phyloP scores from a whole-genome alignment of 2,888 invertebrate genomes.

The Caenorhabditis drosophilae region DNA sequence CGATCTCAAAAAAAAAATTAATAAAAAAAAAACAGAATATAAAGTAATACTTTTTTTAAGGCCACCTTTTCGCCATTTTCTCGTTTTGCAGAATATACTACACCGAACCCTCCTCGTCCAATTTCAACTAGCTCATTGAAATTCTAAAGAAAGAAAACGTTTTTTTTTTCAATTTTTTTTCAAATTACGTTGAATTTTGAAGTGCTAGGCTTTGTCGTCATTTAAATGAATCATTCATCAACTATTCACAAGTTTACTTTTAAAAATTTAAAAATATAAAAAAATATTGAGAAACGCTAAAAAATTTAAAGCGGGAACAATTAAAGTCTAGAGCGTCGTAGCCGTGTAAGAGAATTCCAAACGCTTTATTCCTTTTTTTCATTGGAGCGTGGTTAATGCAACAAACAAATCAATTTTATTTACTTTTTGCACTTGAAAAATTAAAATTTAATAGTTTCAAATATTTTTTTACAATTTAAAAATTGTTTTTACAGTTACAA shows the following conservation, averaged over 20 bases:
- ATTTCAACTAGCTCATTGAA: slow-evolving; percentile 29
- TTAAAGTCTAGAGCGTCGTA: too few species aligned
- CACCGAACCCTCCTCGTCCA: slow-evolving; percentile 47
- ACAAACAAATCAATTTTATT: too few species aligned
- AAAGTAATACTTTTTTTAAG: slow-evolving; percentile 37
- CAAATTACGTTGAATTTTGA: slow-evolving; percentile 17
- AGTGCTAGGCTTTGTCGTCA: slow-evolving; percentile 10
- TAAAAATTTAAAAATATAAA: too few species aligned
- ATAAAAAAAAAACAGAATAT: neutral
- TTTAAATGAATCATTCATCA: neutral
- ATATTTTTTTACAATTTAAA: too few species aligned
- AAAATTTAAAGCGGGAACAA: too few species aligned
- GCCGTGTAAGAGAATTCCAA: too few species aligned
- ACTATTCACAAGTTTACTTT: neutral
- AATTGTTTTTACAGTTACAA: neutral
- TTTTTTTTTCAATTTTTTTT: slow-evolving; percentile 1
- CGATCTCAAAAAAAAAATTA: slow-evolving; percentile 27
- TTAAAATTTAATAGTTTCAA: too few species aligned
- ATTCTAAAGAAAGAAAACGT: slow-evolving; percentile 19
- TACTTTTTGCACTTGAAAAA: too few species aligned
- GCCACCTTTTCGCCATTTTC: slow-evolving; percentile 43
- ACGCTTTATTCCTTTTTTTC: too few species aligned
- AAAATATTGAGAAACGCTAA: too few species aligned
- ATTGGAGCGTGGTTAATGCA: too few species aligned
- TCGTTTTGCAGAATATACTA: slow-evolving; percentile 36